Base-by-base conservation (phyloP, 1,140 invertebrate genomes). In the Drosophila ercepeae region DNA sequence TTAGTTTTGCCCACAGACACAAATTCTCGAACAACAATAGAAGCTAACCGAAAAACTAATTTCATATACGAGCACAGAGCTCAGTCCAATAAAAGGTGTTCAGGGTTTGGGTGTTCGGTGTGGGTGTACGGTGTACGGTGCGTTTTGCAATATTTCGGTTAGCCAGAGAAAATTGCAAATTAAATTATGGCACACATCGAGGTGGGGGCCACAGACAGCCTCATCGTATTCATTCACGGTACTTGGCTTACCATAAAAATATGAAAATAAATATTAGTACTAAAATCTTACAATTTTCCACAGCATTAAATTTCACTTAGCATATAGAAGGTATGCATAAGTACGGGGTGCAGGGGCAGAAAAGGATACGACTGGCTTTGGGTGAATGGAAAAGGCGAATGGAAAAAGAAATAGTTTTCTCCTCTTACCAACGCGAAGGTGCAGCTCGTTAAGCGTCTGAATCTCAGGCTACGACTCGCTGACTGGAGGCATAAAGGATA, bases 221-320 rank as follows among this genome's bases (percentile, higher is more conserved):
- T 16, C 27, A n/a, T 19, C 1, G 9, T 44, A 19, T 44, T 29
- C 14, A 16, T 14, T 32, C 19, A 14, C 36, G 6, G 13, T 34
- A 36, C 45, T 52, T 16, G n/a, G 34, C 41, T 34, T 60, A 25
- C 29, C 61, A 55, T 7, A 61, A 64, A 64, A 64, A 77, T 77
- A 67, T 77, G 63, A 58, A 77, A 77, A 78, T 78, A 78, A 78
- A 78, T 78, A 78, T 78, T 78, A 74, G 75, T 68, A 61, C 36
- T 44, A 60, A 69, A 73, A 73, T 78, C 75, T 78, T 73, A 73
- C 75, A 78, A 78, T 78, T 78, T 79, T 79, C 77, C 77, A 79
- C 59, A 75, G 76, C 76, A 79, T 79, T 79, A 79, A 79, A 75
- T 79, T 79, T 79, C 71, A 79, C 65, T 79, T 79, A 70, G 64